phyloP scores from a whole-genome alignment of 2,888 invertebrate species.

The Leistus spinibarbis region DNA sequence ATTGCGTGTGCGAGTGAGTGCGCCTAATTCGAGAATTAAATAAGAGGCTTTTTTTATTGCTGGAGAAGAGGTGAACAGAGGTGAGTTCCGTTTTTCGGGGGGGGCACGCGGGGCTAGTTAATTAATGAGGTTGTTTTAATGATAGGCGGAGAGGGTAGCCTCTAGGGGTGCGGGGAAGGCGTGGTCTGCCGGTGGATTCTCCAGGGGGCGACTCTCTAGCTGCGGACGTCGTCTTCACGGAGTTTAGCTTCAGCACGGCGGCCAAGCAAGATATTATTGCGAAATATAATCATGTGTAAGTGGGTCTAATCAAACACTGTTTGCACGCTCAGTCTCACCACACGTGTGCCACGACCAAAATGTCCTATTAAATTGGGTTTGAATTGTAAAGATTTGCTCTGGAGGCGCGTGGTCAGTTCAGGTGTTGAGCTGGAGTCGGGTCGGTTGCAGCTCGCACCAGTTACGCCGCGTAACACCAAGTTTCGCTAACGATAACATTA shows the following conservation, averaged over 20 bases:
- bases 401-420: neutral
- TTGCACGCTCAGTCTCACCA: neutral
- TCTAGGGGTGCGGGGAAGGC: neutral
- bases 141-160: neutral
- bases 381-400: neutral
- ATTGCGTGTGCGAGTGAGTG: constrained; percentile 50
- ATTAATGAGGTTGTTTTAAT: neutral
- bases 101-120: neutral
- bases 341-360: neutral
- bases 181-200: neutral
- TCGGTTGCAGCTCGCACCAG: too few species aligned
- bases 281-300: neutral
- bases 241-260: neutral
- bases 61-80: constrained; percentile 39
- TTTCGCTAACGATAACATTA: too few species aligned
- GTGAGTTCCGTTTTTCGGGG: neutral
- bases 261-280: neutral
- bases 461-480: constrained; percentile 4
- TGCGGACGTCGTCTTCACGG: neutral
- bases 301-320: neutral
- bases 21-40: constrained; percentile 20
- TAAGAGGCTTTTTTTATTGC: constrained; percentile 5
- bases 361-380: neutral
- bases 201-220: neutral
- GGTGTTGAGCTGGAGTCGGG: constrained; percentile 7